Percentiles rank a stretch among this genome's conserved stretches.
Conservation (phyloP, 2,797 vertebrate genomes). For the Nannoperca obscura region DNA sequence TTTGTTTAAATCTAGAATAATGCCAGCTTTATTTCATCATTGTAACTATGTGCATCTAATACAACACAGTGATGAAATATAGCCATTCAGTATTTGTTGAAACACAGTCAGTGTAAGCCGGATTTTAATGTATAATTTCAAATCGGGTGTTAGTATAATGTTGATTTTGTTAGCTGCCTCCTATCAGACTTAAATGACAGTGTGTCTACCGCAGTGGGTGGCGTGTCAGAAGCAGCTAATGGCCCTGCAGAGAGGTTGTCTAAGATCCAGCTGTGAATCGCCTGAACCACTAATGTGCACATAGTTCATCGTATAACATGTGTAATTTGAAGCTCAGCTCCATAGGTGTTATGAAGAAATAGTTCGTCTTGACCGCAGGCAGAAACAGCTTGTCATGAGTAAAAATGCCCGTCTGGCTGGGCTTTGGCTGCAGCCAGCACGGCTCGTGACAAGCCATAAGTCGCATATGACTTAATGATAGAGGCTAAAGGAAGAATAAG, state of each 20-base stretch:
- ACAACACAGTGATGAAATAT: neutral
- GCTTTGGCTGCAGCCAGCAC: slow-evolving; percentile 51
- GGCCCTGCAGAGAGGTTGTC: slow-evolving; percentile 8
- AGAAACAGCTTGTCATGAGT: slow-evolving; percentile 51
- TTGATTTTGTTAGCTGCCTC: neutral
- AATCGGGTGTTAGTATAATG: neutral
- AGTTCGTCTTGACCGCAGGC: slow-evolving; percentile 35
- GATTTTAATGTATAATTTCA: neutral
- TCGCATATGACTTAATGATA: slow-evolving; percentile 80
- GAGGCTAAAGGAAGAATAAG: slow-evolving; percentile 76
- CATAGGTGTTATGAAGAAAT: slow-evolving; percentile 55
- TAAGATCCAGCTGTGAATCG: slow-evolving; percentile 19
- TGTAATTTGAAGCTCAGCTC: slow-evolving; percentile 48
- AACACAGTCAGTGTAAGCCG: neutral
- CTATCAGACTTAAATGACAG: slow-evolving; percentile 24
- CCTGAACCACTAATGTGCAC: slow-evolving; percentile 47
- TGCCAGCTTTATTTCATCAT: neutral
- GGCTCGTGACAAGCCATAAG: slow-evolving; percentile 70
- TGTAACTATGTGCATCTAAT: neutral
- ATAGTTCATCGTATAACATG: slow-evolving; percentile 52
- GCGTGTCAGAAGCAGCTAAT: slow-evolving; percentile 29
- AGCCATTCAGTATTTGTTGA: neutral
- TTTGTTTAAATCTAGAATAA: neutral
- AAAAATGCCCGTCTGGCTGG: slow-evolving; percentile 44
- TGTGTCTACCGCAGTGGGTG: slow-evolving; percentile 7